phyloP scores from a whole-genome alignment of 64 coral and sea anemone species.

The Montipora sp. region DNA sequence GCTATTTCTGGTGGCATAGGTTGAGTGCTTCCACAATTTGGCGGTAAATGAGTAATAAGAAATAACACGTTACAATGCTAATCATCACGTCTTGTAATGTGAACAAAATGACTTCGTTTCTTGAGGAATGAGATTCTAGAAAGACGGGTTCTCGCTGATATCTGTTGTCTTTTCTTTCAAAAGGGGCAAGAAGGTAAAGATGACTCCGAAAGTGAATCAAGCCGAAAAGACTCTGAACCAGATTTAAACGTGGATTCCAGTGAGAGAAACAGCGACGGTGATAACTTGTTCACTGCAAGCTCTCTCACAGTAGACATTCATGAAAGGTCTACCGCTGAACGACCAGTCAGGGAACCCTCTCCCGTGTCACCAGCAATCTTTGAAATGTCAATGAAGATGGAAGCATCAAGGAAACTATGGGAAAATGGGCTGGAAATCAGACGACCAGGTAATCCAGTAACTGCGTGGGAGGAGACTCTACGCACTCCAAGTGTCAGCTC shows the following conservation, averaged over 20 bases:
- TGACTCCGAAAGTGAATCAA: conserved; percentile 49
- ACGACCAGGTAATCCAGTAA: conserved; percentile 9
- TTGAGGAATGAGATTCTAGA: too few species aligned
- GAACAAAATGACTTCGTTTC: too few species aligned
- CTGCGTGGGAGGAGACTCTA: conserved; percentile 44
- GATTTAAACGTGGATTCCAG: conserved; percentile 61
- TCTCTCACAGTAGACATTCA: conserved; percentile 71
- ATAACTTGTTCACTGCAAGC: conserved; percentile 64
- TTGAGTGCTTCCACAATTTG: too few species aligned
- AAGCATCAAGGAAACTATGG: conserved; percentile 84
- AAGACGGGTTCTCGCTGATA: too few species aligned
- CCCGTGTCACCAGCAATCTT: conserved; percentile 83
- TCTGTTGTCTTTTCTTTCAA: not conserved
- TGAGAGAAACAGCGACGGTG: conserved; percentile 61
- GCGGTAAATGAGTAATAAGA: too few species aligned
- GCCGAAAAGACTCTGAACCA: conserved; percentile 79
- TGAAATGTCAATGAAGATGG: conserved; percentile 86
- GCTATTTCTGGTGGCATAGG: too few species aligned
- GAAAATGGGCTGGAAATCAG: conserved; percentile 31
- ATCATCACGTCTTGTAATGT: too few species aligned
- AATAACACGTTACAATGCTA: too few species aligned
- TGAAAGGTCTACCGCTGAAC: conserved; percentile 58
- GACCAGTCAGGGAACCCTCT: conserved; percentile 77
- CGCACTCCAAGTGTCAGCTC: conserved; percentile 11
- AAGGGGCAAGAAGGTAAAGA: conserved; percentile 61